Percentiles rank a stretch among this genome's conserved stretches.
phyloP scores from a whole-genome alignment of 2,888 invertebrate species.

The Volucella zonaria region DNA sequence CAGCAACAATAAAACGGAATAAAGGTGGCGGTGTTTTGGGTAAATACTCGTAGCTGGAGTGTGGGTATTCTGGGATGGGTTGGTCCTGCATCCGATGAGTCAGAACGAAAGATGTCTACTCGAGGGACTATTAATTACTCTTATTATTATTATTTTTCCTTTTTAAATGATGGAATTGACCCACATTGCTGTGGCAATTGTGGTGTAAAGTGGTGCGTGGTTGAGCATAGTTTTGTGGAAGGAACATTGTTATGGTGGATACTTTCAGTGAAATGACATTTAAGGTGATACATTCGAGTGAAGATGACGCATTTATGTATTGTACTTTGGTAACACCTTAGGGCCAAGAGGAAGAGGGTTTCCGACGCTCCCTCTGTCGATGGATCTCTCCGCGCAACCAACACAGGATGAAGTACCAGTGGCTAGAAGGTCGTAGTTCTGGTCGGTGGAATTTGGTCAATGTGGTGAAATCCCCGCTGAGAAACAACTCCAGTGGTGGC shows the following conservation, averaged over 20 bases:
- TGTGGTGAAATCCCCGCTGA: too few relatives aligned
- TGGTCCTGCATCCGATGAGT: constrained; percentile 39
- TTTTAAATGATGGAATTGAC: constrained; percentile 37
- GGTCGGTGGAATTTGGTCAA: too few relatives aligned
- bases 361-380: too few relatives aligned
- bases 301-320: background rate
- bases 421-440: too few relatives aligned
- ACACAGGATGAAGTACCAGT: too few relatives aligned
- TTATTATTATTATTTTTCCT: background rate
- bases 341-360: too few relatives aligned
- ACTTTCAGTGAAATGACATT: background rate
- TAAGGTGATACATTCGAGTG: constrained; percentile 14
- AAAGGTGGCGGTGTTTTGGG: constrained; percentile 29
- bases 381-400: too few relatives aligned
- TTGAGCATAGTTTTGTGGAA: background rate
- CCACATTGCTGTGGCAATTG: constrained; percentile 40
- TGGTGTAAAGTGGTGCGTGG: constrained; percentile 11
- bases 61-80: background rate
- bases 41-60: background rate
- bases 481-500: too few relatives aligned
- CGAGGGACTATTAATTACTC: background rate
- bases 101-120: constrained; percentile 44
- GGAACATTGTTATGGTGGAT: constrained; percentile 1
- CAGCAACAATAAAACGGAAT: constrained; percentile 50
- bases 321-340: too few relatives aligned